Conservation (phyloP, 2,888 invertebrate genomes). For the Nematopogon swammerdamellus region DNA sequence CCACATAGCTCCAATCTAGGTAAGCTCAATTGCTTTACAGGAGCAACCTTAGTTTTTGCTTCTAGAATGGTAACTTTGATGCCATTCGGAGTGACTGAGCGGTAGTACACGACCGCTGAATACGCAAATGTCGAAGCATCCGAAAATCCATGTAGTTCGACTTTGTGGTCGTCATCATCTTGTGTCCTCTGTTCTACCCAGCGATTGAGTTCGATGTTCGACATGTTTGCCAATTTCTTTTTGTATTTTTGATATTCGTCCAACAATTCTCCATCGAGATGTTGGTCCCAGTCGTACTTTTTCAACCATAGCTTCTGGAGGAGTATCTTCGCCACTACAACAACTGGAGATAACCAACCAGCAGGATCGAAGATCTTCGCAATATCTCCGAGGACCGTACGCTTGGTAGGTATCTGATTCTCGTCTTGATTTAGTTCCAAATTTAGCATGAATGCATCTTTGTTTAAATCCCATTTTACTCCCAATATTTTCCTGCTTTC, state of each 20-base stretch:
- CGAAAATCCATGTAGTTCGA: slow-evolving; percentile 15
- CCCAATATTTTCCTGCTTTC: neutral
- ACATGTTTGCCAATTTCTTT: neutral
- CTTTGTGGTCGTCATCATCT: slow-evolving; percentile 11
- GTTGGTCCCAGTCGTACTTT: neutral
- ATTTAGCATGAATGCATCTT: neutral
- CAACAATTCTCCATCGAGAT: neutral
- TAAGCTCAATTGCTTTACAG: slow-evolving; percentile 3
- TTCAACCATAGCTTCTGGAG: neutral
- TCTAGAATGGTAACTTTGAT: slow-evolving; percentile 4
- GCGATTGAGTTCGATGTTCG: neutral
- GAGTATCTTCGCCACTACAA: neutral
- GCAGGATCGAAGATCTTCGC: neutral
- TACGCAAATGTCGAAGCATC: slow-evolving; percentile 15
- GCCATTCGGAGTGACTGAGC: slow-evolving; percentile 3
- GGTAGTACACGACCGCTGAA: slow-evolving; percentile 13
- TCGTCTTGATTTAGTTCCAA: neutral
- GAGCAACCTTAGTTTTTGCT: neutral
- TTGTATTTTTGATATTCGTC: neutral
- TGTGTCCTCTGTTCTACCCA: neutral
- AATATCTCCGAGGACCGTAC: neutral
- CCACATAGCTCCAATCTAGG: slow-evolving; percentile 16
- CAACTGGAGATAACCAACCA: neutral
- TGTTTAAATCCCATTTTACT: neutral
- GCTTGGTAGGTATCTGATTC: neutral